phyloP scores from a whole-genome alignment of 2,797 vertebrate species.

The Cossypha niveicapilla region DNA sequence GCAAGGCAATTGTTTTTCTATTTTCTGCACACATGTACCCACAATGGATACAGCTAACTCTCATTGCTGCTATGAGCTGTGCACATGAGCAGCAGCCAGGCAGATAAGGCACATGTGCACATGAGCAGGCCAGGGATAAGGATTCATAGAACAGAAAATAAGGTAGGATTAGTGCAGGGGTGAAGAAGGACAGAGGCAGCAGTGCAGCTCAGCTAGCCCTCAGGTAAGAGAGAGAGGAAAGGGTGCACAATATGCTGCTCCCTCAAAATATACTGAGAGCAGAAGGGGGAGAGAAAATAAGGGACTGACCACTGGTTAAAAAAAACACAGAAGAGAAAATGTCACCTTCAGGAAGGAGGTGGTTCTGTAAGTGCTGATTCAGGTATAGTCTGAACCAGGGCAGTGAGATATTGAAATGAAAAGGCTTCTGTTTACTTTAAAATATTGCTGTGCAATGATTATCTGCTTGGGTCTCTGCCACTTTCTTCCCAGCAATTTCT shows the following conservation, averaged over 20 bases:
- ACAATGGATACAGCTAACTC: background rate
- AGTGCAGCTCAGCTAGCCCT: background rate
- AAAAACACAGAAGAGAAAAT: background rate
- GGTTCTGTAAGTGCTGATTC: slow-evolving; percentile 23
- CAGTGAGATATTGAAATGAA: background rate
- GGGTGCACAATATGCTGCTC: background rate
- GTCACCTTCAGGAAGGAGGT: slow-evolving; percentile 1
- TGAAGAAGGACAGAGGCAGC: background rate
- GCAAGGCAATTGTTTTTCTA: background rate
- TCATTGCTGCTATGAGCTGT: background rate
- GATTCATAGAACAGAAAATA: background rate
- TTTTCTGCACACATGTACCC: background rate
- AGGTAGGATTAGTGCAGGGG: background rate
- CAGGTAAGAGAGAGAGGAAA: background rate
- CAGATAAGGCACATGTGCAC: background rate
- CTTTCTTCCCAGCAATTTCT: slow-evolving; percentile 23
- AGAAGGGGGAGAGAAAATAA: background rate
- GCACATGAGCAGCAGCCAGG: background rate
- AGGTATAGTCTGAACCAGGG: background rate
- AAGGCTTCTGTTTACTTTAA: slow-evolving; percentile 24
- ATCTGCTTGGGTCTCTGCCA: slow-evolving; percentile 2
- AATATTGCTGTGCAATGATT: background rate
- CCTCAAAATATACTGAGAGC: background rate
- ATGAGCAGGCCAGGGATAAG: background rate
- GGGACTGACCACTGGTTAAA: background rate